Evolutionary conservation across 2,113 vertebrate species (phyloP).

Genomic region (Rhinopomastus cyanomelas): DNA sequence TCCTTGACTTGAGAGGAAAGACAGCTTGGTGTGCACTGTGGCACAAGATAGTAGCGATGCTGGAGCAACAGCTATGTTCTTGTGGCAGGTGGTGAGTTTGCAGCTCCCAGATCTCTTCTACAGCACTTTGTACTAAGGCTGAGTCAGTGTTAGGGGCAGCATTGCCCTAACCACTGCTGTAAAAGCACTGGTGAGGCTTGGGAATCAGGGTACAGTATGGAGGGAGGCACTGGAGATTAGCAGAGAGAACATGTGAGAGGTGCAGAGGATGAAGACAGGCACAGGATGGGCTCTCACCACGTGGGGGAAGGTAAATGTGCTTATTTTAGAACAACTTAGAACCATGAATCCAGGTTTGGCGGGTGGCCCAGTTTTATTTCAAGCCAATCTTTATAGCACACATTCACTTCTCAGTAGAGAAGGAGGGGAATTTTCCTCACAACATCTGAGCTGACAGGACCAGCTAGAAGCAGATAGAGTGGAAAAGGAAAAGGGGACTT

Average conservation of each 20-base stretch:
- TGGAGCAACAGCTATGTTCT: background rate
- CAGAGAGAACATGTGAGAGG: background rate
- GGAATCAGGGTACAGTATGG: background rate
- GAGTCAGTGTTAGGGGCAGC: background rate
- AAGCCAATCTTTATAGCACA: background rate
- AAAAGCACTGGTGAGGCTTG: background rate
- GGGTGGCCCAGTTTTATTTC: conserved; percentile 23
- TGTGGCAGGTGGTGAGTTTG: background rate
- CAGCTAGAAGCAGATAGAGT: background rate
- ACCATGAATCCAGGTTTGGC: conserved; percentile 16
- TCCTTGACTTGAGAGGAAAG: background rate
- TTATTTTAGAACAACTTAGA: conserved; percentile 27
- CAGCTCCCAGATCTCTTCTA: background rate
- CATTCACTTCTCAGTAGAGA: conserved; percentile 7
- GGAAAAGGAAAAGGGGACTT: background rate
- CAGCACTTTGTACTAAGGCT: background rate
- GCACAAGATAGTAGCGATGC: background rate
- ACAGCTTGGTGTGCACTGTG: background rate
- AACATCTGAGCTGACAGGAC: conserved; percentile 1
- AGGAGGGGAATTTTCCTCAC: conserved; percentile 18
- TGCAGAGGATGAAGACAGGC: background rate
- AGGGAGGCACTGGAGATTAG: background rate
- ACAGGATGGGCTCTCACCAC: background rate
- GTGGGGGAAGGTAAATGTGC: background rate
- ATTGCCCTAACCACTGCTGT: too few relatives aligned